These are phyloP conservation scores for Medauroidea extradentata DNA, from an alignment of 1,140 invertebrate genomes.

Conservation along the genomic window DNA sequence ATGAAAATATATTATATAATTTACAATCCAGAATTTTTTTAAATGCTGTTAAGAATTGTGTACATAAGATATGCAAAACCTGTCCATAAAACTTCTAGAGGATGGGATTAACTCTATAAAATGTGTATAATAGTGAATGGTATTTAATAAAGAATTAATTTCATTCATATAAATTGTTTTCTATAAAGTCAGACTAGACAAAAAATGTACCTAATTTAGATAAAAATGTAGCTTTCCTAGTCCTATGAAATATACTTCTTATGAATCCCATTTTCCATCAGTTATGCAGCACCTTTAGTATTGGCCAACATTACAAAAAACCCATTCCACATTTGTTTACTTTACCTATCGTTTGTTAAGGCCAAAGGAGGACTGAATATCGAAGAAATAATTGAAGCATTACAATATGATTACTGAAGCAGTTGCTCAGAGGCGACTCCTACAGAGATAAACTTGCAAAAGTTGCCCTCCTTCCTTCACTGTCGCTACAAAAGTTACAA, in stretches of 20 bases:
- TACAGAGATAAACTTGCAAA: too few species aligned
- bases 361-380: slow-evolving; percentile 15
- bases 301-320: slow-evolving; percentile 3
- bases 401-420: slow-evolving; percentile 8
- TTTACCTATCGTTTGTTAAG: slow-evolving; percentile 10
- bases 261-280: too few species aligned
- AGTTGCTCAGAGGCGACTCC: too few species aligned
- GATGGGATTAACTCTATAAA: slow-evolving; percentile 5
- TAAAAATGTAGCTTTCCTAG: too few species aligned
- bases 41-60: slow-evolving; percentile 18
- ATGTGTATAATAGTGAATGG: neutral
- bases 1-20: slow-evolving; percentile 24
- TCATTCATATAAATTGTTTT: too few species aligned
- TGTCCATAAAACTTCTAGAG: slow-evolving; percentile 11
- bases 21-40: slow-evolving; percentile 20
- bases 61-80: slow-evolving; percentile 22
- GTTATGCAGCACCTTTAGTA: slow-evolving; percentile 6
- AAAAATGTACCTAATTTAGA: too few species aligned
- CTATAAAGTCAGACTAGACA: too few species aligned
- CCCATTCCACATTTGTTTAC: slow-evolving; percentile 1
- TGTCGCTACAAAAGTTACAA: too few species aligned
- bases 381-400: slow-evolving; percentile 12
- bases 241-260: too few species aligned
- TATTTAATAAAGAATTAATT: too few species aligned
- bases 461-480: too few species aligned